These are phyloP conservation scores for Nemotelus nigrinus DNA, from an alignment of 2,888 invertebrate genomes.

Conservation along the genomic window DNA sequence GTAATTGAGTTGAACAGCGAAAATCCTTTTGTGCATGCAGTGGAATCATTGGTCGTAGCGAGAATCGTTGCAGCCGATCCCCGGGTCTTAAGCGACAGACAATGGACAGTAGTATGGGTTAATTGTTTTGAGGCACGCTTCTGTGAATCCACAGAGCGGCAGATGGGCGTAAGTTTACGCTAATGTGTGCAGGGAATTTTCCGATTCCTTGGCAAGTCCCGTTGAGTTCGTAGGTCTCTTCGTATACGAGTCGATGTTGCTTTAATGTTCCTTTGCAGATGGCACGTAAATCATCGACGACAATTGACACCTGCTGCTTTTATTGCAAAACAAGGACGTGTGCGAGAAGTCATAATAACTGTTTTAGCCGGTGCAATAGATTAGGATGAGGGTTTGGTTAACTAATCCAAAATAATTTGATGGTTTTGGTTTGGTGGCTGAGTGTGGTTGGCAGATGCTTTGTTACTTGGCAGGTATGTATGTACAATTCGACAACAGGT, in stretches of 20 bases:
- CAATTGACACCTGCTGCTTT: neutral
- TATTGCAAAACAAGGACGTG: neutral
- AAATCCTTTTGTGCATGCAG: neutral
- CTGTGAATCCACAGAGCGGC: slow-evolving; percentile 1
- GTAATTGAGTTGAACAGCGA: slow-evolving; percentile 10
- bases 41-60: neutral
- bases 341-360: neutral
- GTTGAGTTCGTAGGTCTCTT: neutral
- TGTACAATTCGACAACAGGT: too few species aligned
- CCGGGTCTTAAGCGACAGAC: neutral
- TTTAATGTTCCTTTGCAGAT: neutral
- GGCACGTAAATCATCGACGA: neutral
- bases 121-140: slow-evolving; percentile 20
- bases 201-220: neutral
- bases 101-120: neutral
- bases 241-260: neutral
- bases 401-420: too few species aligned
- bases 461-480: too few species aligned
- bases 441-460: too few species aligned
- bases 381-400: too few species aligned
- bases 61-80: neutral
- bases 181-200: neutral
- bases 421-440: too few species aligned
- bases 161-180: slow-evolving; percentile 11
- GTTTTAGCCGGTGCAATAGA: too few species aligned